Conservation (phyloP, 2,797 vertebrate species). For the Cyclopterus lumpus region DNA sequence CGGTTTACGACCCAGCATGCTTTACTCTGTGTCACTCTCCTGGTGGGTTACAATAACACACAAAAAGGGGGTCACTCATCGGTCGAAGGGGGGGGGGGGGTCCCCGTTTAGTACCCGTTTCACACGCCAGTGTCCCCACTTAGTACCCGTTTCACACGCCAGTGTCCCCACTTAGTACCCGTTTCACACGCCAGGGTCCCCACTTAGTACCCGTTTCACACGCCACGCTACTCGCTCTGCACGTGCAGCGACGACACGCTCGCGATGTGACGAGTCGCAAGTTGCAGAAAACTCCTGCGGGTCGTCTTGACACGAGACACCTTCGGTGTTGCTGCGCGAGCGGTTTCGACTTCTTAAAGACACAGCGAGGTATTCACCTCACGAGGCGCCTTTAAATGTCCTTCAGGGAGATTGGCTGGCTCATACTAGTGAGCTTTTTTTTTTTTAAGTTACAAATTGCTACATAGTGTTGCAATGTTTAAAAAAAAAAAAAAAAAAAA, state of each 20-base stretch:
- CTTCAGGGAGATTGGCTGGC: no score
- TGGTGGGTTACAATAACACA: slow-evolving; percentile 66
- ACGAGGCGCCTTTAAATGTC: not conserved
- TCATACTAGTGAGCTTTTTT: no score
- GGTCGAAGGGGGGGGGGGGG: slow-evolving; percentile 22
- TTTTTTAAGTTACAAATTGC: no score
- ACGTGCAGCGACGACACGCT: slow-evolving; percentile 17
- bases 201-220: slow-evolving; percentile 59
- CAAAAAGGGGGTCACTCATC: slow-evolving; percentile 50
- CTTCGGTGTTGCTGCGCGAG: slow-evolving; percentile 49
- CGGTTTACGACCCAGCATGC: slow-evolving; percentile 60
- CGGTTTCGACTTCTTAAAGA: not conserved
- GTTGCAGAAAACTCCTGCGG: slow-evolving; percentile 36
- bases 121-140: no score
- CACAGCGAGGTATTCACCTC: not conserved
- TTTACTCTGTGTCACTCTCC: slow-evolving; percentile 66
- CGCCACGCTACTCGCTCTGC: slow-evolving; percentile 4
- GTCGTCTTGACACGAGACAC: slow-evolving; percentile 1
- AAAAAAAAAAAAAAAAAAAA: slow-evolving; percentile 4
- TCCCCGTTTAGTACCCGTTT: slow-evolving; percentile 55
- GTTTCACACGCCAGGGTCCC: slow-evolving; percentile 37
- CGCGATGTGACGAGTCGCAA: not conserved
- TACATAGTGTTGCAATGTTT: not conserved
- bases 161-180: no score
- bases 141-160: slow-evolving; percentile 53